A percentile compares a stretch with the other conserved stretches of the same genome.
Evolutionary conservation across 2,888 invertebrate species (phyloP).

Genomic region (Adineta ricciae): DNA sequence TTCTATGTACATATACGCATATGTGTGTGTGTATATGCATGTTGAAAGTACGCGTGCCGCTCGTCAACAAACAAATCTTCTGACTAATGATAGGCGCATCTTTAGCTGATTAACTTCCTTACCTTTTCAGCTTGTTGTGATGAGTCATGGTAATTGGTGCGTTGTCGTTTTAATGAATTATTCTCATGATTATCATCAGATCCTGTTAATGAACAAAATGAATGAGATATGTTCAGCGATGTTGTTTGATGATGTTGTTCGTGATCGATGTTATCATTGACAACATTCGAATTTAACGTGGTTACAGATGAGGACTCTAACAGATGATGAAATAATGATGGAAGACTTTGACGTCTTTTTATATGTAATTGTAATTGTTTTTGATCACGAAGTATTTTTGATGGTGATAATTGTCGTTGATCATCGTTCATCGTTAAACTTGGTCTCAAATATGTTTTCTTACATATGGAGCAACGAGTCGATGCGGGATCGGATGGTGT

Average conservation of each 20-base stretch:
- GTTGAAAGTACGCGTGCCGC: not conserved
- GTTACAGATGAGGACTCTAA: not conserved
- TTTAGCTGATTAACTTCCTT: not conserved
- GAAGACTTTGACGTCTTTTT: not conserved
- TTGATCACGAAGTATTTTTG: not conserved
- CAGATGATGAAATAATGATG: conserved; percentile 12
- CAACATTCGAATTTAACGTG: not conserved
- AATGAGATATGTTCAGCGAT: not conserved
- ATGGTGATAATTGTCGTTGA: not conserved
- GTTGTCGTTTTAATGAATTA: not conserved
- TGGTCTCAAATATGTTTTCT: not conserved
- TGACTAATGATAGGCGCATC: not conserved
- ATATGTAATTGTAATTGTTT: not conserved
- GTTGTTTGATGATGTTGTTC: not conserved
- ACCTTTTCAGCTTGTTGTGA: not conserved
- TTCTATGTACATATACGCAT: not conserved
- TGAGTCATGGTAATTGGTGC: not conserved
- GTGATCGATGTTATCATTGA: not conserved
- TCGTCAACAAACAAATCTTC: not conserved
- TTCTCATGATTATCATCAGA: not conserved
- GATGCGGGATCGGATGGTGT: no score
- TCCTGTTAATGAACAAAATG: not conserved
- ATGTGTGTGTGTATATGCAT: not conserved
- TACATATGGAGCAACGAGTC: not conserved
- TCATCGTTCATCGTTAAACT: not conserved